phyloP scores from a whole-genome alignment of 1,140 invertebrate genomes.

The Aleiodes sp. region DNA sequence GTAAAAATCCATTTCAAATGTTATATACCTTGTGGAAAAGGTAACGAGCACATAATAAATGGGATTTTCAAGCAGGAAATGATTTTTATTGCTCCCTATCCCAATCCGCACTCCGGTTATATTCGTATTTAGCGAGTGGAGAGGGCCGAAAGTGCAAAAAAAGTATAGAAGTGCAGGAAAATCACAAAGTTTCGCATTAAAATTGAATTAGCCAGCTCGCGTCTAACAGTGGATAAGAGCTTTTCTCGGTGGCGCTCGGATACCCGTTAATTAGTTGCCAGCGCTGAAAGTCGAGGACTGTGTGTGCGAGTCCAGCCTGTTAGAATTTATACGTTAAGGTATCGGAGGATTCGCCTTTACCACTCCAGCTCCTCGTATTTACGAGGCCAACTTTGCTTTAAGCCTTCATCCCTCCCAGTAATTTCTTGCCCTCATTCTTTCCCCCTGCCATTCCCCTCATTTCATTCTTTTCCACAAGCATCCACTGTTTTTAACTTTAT shows the following conservation, averaged over 20 bases:
- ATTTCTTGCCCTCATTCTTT: background rate
- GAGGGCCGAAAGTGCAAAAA: background rate
- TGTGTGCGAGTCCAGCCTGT: background rate
- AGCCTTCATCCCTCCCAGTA: conserved; percentile 37
- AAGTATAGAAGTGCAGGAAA: conserved; percentile 21
- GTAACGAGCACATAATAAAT: conserved; percentile 9
- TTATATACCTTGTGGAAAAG: background rate
- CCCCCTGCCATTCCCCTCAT: background rate
- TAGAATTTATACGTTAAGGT: conserved; percentile 23
- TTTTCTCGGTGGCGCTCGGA: conserved; percentile 31
- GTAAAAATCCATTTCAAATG: background rate
- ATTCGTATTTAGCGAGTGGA: background rate
- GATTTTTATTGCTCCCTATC: background rate
- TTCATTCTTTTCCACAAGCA: background rate
- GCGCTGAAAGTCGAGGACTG: conserved; percentile 32
- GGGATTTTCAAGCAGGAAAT: background rate
- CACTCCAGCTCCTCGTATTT: conserved; percentile 47
- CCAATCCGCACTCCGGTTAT: no score
- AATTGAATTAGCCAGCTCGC: conserved; percentile 32
- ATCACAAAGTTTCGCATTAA: conserved; percentile 28
- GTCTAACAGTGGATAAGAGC: conserved; percentile 31
- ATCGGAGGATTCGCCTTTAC: conserved; percentile 16
- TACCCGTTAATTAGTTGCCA: conserved; percentile 30
- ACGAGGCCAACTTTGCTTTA: conserved; percentile 61
- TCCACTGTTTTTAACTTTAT: conserved; percentile 60